Base-by-base conservation (phyloP, 2,888 invertebrate genomes). In the Brassicogethes aeneus region DNA sequence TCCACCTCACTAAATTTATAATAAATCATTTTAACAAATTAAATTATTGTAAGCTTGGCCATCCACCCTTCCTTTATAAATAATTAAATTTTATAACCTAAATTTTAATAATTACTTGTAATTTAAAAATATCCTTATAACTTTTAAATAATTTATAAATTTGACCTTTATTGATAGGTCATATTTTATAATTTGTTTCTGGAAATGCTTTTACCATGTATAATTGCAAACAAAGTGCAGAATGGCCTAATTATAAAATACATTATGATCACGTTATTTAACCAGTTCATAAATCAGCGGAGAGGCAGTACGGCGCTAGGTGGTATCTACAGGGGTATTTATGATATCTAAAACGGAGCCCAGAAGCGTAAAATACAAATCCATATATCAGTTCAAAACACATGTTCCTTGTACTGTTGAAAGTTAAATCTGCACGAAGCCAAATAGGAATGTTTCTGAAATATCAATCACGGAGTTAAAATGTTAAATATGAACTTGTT, bases 351-450 rank as follows among this genome's bases (percentile, higher is more conserved):
- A 23, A 23, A 23, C 23, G 23, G 23, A 7, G 23, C 10, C 10
- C 10, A 23, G 23, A 23, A 23, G 10, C 23, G 23, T 23, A 23
- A 23, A 23, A 10, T 23, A 23, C 23, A 34, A 32, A 33, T 5
- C 36, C 3, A 35, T 35, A 35, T 35, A 35, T 35, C 36, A 35
- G 36, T 15, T 35, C 7, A 34, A 40, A 45, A 39, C 45, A 45
- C 42, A 40, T 45, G 45, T 45, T 31, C 29, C 23, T 23, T 23
- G 23, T 23, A 5, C 23, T 10, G 23, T 23, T 23, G 5, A 23
- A 23, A 10, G 5, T 5, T 23, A 7, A 7, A 23, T 7, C 5
- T 5, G 23, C 23, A 23, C 23, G 23, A 23, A 23, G 10, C 10
- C 23, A 23, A 23, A 23, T 23, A 23, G 5, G 23, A 10, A 23